A percentile compares a stretch with the other conserved stretches of the same genome.
These are phyloP conservation scores for Pionites leucogaster DNA, from an alignment of 2,113 vertebrate species.

Conservation along the genomic window DNA sequence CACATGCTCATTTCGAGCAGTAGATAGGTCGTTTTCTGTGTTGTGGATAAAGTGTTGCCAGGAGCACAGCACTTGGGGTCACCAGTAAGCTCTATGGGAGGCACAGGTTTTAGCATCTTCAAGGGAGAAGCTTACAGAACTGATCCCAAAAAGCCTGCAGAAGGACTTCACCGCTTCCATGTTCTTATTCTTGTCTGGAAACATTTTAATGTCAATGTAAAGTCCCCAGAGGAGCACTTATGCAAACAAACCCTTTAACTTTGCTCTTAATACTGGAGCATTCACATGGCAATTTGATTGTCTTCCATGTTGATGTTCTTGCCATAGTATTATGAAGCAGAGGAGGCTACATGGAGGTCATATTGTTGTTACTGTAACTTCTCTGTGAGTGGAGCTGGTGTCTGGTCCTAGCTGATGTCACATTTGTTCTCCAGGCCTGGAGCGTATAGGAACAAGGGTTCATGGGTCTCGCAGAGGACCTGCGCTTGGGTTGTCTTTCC, in stretches of 20 bases:
- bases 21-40: neutral
- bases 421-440: neutral
- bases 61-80: neutral
- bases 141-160: neutral
- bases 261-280: neutral
- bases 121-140: neutral
- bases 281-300: neutral
- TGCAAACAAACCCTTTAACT: neutral
- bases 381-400: neutral
- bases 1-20: fast-evolving
- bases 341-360: neutral
- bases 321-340: neutral
- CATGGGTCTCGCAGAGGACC: neutral
- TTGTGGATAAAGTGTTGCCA: neutral
- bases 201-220: neutral
- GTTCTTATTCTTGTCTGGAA: neutral
- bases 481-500: neutral
- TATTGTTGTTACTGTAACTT: neutral
- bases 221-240: neutral
- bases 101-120: neutral
- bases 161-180: neutral
- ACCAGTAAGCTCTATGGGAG: neutral
- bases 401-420: neutral
- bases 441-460: too few relatives aligned
- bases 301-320: neutral